A percentile compares a stretch with the other conserved stretches of the same genome.
Conservation (phyloP, 2,888 invertebrate species). For the Torymus texanus region DNA sequence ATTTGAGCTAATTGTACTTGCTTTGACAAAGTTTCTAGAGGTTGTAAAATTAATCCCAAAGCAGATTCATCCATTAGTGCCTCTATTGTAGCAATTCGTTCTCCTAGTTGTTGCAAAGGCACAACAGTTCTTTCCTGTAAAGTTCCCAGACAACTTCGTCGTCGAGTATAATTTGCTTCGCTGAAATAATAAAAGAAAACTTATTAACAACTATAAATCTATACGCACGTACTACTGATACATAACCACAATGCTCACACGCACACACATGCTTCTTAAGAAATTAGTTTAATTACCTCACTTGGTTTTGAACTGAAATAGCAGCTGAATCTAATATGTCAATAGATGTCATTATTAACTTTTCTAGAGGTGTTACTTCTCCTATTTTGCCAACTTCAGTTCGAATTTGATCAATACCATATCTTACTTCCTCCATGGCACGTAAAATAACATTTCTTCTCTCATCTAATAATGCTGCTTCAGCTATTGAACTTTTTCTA, state of each 20-base stretch:
- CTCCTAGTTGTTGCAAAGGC: conserved; percentile 64
- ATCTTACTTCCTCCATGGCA: conserved; percentile 63
- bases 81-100: conserved; percentile 63
- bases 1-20: conserved; percentile 67
- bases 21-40: conserved; percentile 67
- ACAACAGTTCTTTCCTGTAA: conserved; percentile 59
- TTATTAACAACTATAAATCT: background rate
- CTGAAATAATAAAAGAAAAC: conserved; percentile 45
- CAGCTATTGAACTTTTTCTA: conserved; percentile 62
- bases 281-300: conserved; percentile 56
- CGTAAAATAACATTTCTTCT: conserved; percentile 65
- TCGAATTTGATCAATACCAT: conserved; percentile 57
- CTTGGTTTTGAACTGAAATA: conserved; percentile 61
- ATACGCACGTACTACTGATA: background rate
- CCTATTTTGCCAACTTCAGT: conserved; percentile 54
- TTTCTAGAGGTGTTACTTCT: conserved; percentile 36
- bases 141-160: conserved; percentile 57
- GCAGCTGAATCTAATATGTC: conserved; percentile 61
- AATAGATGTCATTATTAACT: conserved; percentile 57
- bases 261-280: no score
- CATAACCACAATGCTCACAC: no score
- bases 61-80: conserved; percentile 61
- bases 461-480: conserved; percentile 63
- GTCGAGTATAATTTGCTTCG: conserved; percentile 62
- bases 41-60: conserved; percentile 63